Evolutionary conservation across 2,888 invertebrate genomes (phyloP).

Genomic region (Tinea pellionella): DNA sequence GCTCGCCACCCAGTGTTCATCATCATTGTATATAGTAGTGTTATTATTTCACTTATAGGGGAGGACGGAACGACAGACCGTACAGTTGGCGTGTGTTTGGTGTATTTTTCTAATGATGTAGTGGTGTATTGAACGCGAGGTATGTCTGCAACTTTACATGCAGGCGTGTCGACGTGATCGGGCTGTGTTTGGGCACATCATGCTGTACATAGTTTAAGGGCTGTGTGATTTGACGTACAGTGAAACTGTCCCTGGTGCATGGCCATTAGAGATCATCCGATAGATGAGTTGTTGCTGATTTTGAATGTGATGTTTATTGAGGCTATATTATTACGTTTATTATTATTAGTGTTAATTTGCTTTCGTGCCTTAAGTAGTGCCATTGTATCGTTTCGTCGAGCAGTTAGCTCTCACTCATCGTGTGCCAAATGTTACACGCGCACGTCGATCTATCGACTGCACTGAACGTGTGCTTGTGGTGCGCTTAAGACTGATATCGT

Average conservation of each 20-base stretch:
- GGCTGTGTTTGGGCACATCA: background rate
- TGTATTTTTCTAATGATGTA: too few relatives aligned
- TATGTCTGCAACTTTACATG: background rate
- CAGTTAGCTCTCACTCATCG: too few relatives aligned
- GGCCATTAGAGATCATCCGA: too few relatives aligned
- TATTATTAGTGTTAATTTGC: background rate
- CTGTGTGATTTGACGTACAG: too few relatives aligned
- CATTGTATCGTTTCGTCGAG: background rate
- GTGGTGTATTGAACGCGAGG: background rate
- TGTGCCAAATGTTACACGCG: background rate
- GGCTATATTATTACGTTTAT: background rate
- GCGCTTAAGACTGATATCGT: background rate
- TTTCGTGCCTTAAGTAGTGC: background rate
- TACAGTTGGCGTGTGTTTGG: background rate
- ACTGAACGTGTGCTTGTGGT: background rate
- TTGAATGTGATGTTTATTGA: background rate
- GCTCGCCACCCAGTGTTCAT: background rate
- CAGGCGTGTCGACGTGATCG: background rate
- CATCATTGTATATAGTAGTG: background rate
- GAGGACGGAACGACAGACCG: too few relatives aligned
- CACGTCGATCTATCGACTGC: background rate
- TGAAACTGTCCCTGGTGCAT: too few relatives aligned
- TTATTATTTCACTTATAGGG: background rate
- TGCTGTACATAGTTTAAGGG: background rate
- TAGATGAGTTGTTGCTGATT: too few relatives aligned